Evolutionary conservation across 1,140 invertebrate genomes (phyloP).

Genomic region (Notospermus geniculatus): DNA sequence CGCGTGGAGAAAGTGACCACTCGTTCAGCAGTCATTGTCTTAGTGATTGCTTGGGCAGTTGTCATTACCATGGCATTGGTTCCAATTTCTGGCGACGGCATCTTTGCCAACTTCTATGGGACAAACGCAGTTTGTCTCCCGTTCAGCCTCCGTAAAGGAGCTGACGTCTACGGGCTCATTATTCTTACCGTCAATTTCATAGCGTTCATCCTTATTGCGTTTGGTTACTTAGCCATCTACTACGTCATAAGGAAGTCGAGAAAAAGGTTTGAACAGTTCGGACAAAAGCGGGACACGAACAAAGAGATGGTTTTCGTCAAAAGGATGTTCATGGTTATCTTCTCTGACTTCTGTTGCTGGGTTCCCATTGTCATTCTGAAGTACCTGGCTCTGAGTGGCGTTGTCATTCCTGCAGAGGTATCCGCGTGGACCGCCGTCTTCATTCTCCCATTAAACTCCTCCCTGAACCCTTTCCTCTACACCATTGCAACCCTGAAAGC

Average conservation of each 20-base stretch:
- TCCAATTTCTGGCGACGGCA: not conserved
- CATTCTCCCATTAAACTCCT: not conserved
- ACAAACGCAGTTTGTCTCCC: not conserved
- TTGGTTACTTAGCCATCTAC: not conserved
- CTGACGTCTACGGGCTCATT: not conserved
- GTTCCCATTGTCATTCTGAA: not conserved
- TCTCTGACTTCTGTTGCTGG: slow-evolving; percentile 3
- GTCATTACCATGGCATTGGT: not conserved
- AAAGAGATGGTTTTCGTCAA: slow-evolving; percentile 6
- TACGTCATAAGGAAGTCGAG: not conserved
- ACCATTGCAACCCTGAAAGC: not conserved
- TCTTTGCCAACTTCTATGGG: slow-evolving; percentile 1
- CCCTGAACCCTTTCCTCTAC: not conserved
- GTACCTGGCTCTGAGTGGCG: slow-evolving; percentile 1
- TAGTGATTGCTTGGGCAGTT: not conserved
- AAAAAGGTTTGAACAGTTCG: not conserved
- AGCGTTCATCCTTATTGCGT: not conserved
- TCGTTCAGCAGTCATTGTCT: not conserved
- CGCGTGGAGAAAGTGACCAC: not conserved
- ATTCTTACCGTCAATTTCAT: not conserved
- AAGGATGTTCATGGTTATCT: not conserved
- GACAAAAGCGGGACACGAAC: not conserved
- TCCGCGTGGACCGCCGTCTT: not conserved
- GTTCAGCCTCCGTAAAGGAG: not conserved
- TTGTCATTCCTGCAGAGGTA: not conserved